A percentile compares a stretch with the other conserved stretches of the same genome.
phyloP scores from a whole-genome alignment of 2,888 invertebrate genomes.

The Cotesia congregata region DNA sequence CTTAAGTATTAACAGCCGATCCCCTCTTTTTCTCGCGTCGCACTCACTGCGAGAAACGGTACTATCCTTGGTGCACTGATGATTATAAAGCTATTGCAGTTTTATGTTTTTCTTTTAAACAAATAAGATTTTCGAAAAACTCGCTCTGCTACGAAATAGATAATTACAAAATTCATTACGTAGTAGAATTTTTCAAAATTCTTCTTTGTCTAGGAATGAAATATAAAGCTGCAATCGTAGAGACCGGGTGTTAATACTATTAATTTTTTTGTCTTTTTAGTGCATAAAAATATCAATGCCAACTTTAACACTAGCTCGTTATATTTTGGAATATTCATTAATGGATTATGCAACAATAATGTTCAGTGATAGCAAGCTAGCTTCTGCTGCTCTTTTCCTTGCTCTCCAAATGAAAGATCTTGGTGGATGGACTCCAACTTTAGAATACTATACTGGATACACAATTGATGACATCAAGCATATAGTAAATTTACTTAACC shows the following conservation, averaged over 20 bases:
- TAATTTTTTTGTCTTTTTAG: slow-evolving; percentile 65
- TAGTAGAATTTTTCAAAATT: too few species aligned
- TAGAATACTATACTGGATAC: slow-evolving; percentile 88
- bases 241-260: neutral
- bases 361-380: slow-evolving; percentile 89
- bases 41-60: too few species aligned
- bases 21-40: too few species aligned
- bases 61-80: too few species aligned
- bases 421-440: slow-evolving; percentile 81
- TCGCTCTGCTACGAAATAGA: too few species aligned
- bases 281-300: slow-evolving; percentile 91
- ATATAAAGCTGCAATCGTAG: too few species aligned
- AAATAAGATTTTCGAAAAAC: too few species aligned
- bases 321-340: slow-evolving; percentile 91
- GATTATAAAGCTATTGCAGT: too few species aligned
- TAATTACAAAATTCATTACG: too few species aligned
- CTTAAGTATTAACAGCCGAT: slow-evolving; percentile 27
- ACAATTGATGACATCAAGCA: slow-evolving; percentile 80
- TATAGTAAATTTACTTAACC: slow-evolving; percentile 81
- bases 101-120: too few species aligned
- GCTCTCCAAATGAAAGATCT: slow-evolving; percentile 89
- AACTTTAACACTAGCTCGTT: slow-evolving; percentile 92
- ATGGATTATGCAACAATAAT: slow-evolving; percentile 90
- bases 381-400: slow-evolving; percentile 88
- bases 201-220: too few species aligned